Base-by-base conservation (phyloP, 1,140 invertebrate species). In the Drosophila novamexicana region DNA sequence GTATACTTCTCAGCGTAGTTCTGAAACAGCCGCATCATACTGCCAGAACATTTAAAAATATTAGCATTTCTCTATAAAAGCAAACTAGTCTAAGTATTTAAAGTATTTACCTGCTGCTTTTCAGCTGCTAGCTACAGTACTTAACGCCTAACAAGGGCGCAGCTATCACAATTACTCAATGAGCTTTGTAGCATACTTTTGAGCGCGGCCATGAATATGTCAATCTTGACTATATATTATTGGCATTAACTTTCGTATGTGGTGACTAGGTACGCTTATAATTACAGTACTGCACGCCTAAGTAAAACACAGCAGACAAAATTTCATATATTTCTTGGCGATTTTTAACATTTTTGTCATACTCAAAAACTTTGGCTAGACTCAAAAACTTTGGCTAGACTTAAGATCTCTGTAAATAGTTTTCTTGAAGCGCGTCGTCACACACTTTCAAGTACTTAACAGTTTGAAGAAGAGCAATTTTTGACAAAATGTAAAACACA, bases 1-100 rank as follows among this genome's bases (percentile, higher is more conserved):
- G 39, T 34, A 65, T 57, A 71, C 36, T 71, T 71, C 56, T 34
- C 8, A 45, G 61, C 14, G 44, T 36, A 59, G 14, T 10, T 7
- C 36, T 16, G 34, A 53, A 37, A 2, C 32, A 6, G 1, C 12
- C 12, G 29, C 10, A 29, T 16, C 49, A 32, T n/a, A 32, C 16
- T 8, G 7, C 14, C 1, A 14, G 34, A 16, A 37, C 34, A 14
- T 36, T 9, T 5, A 18, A 22, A 10, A 10, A 49, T 29, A 9
- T 32, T 16, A 7, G 14, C 34, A 37, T 54, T 37, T 37, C n/a
- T 37, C 12, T 18, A 39, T 9, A 37, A 8, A 37, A 37, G 32
- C 50, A 14, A 8, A 22, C 56, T 14, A 9, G 7, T n/a, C n/a
- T 29, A 58, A 58, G n/a, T 18, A 34, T 59, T 36, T 16, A 2